Evolutionary conservation across 1,140 invertebrate species (phyloP), one percentile per base, ranked within the genome.

Genomic region (Pteromalus puparum): DNA sequence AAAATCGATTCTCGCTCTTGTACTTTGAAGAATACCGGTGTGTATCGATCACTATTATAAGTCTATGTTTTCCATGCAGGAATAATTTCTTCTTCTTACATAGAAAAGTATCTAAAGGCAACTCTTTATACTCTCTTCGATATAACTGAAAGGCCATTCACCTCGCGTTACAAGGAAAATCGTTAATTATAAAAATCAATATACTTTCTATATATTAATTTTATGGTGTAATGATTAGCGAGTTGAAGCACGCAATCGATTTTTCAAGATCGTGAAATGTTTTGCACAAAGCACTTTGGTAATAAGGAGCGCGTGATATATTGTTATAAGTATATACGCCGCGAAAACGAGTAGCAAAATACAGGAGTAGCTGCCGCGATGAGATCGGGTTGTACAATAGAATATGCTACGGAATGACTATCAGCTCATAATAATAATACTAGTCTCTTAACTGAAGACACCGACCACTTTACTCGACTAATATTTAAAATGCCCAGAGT

Each of bases 61-160:
- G 65, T 48, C 38, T 75, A 48, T 24, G 18, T n/a, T 38, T 73
- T 73, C 72, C 38, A 48, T 75, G 72, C 38, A 68, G 78, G 26
- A 70, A 46, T 46, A 26, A 65, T 21, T 48, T 81, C 53, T 77
- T 78, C 42, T 68, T n/a, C 13, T 68, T 68, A 24, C 53, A 81
- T 81, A 81, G 65, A 81, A 81, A 81, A 81, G 79, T 81, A 81
- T 81, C 79, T 81, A 81, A 81, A 72, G 65, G 79, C 78, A 72
- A 81, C 67, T 42, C 72, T 80, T 70, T 72, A 34, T 34, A 61
- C 61, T 68, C 77, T 18, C 26, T 77, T 77, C 30, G 30, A 34
- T 5, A 34, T 4, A 79, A 46, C 28, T 34, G 7, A 68, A 79
- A 79, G 34, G 18, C 34, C 21, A 67, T 34, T 21, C 10, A 38